A percentile compares a stretch with the other conserved stretches of the same genome.
phyloP scores from a whole-genome alignment of 2,888 invertebrate species.

The Rugalucina vietnamica region DNA sequence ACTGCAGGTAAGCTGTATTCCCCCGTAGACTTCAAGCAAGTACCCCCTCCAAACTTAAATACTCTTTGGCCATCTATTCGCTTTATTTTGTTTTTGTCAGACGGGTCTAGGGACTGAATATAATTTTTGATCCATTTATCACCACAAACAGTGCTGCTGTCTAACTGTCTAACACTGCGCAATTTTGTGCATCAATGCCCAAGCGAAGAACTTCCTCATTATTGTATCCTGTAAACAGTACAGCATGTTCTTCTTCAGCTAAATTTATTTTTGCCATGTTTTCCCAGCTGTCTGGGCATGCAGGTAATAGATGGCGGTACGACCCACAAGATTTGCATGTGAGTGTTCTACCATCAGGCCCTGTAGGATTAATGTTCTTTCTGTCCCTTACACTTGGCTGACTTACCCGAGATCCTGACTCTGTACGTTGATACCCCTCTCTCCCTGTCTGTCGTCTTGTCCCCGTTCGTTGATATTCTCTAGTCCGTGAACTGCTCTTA shows the following conservation, averaged over 20 bases:
- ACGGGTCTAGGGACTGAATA: conserved; percentile 5
- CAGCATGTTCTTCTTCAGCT: conserved; percentile 30
- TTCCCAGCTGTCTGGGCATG: conserved; percentile 53
- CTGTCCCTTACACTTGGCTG: neutral
- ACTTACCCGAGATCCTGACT: neutral
- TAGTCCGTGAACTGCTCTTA: too few relatives aligned
- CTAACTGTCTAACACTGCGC: conserved; percentile 59
- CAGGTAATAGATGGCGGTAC: conserved; percentile 41
- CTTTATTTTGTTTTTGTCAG: conserved; percentile 2
- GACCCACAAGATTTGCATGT: conserved; percentile 49
- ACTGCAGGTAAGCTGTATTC: conserved; percentile 27
- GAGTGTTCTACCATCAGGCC: conserved; percentile 19
- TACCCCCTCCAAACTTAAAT: conserved; percentile 60
- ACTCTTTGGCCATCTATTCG: conserved; percentile 33
- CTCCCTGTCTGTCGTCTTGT: too few relatives aligned
- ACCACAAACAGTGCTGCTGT: conserved; percentile 61
- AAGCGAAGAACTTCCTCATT: conserved; percentile 28
- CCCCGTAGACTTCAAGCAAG: conserved; percentile 39
- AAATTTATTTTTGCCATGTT: conserved; percentile 45
- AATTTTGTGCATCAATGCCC: conserved; percentile 48
- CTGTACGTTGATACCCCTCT: neutral
- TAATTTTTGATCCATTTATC: conserved; percentile 43
- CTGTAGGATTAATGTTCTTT: conserved; percentile 38
- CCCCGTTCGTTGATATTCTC: too few relatives aligned
- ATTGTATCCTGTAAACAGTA: conserved; percentile 6